phyloP scores from a whole-genome alignment of 1,140 invertebrate genomes.

The Trachelipus rathkii region DNA sequence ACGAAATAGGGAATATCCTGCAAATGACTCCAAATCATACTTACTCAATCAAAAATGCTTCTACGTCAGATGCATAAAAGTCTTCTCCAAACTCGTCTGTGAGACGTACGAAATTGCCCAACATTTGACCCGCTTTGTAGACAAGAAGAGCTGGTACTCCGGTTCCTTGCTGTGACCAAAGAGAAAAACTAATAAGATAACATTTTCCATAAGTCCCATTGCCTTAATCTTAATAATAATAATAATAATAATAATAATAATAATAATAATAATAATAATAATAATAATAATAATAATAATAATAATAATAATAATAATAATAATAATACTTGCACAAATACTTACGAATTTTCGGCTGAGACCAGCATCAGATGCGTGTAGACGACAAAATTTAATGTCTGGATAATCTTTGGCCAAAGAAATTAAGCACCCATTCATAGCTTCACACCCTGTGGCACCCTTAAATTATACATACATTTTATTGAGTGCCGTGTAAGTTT shows the following conservation, averaged over 20 bases:
- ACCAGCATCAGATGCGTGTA: conserved; percentile 62
- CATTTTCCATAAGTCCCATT: conserved; percentile 10
- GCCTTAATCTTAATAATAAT: conserved; percentile 8
- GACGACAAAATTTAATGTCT: conserved; percentile 86
- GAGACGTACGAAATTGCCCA: conserved; percentile 88
- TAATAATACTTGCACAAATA: conserved; percentile 14
- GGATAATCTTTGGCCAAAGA: conserved; percentile 74
- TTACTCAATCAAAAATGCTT: conserved; percentile 78
- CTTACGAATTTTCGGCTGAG: conserved; percentile 74
- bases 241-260: conserved; percentile 27
- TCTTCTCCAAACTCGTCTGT: conserved; percentile 83
- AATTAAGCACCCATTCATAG: conserved; percentile 79
- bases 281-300: conserved; percentile 14
- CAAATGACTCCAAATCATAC: conserved; percentile 18
- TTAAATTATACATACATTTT: conserved; percentile 45
- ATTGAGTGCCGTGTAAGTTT: too few species aligned
- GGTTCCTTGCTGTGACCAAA: conserved; percentile 58
- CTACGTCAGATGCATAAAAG: conserved; percentile 84
- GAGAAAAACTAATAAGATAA: conserved; percentile 37
- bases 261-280: conserved; percentile 10
- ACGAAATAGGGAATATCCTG: neutral
- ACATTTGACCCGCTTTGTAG: conserved; percentile 82
- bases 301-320: conserved; percentile 14
- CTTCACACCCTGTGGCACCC: conserved; percentile 66
- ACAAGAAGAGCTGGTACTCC: conserved; percentile 88